Evolutionary conservation across 2,888 invertebrate species (phyloP).

Genomic region (Agapostemon virescens): DNA sequence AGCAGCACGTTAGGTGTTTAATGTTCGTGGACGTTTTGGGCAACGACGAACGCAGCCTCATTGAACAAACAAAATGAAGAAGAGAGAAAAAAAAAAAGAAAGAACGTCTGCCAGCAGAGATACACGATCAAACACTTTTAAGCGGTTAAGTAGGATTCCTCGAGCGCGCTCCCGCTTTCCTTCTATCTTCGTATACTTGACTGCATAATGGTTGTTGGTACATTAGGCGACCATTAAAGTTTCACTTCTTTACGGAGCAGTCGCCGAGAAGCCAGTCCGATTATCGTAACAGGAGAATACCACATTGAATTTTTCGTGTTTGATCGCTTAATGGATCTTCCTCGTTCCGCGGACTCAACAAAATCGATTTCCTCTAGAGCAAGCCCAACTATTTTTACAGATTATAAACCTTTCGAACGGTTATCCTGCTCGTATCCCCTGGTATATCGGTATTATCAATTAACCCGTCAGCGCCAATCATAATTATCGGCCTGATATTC

Average conservation of each 20-base stretch:
- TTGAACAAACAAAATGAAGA: not conserved
- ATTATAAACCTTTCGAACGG: not conserved
- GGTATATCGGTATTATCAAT: too few species aligned
- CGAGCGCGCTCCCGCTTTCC: not conserved
- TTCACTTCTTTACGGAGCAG: not conserved
- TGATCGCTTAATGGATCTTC: slow-evolving; percentile 10
- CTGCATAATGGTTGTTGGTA: slow-evolving; percentile 14
- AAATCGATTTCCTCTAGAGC: not conserved
- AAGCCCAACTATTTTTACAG: not conserved
- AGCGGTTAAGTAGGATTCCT: slow-evolving; percentile 8
- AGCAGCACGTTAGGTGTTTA: not conserved
- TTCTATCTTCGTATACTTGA: slow-evolving; percentile 16
- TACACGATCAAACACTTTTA: slow-evolving; percentile 7
- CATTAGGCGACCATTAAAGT: slow-evolving; percentile 10
- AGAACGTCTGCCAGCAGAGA: not conserved
- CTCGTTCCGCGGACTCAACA: not conserved
- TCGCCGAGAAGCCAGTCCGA: slow-evolving; percentile 4
- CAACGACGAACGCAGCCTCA: not conserved
- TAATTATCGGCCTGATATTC: too few species aligned
- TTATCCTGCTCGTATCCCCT: not conserved
- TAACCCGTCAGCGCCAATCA: too few species aligned
- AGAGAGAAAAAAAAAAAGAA: too few species aligned
- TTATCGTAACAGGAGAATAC: slow-evolving; percentile 2
- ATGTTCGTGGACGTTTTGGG: not conserved
- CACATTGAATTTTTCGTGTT: not conserved